Base-by-base conservation (phyloP, 2,888 invertebrate genomes). In the Kuschelorhynchus macadamiae region DNA sequence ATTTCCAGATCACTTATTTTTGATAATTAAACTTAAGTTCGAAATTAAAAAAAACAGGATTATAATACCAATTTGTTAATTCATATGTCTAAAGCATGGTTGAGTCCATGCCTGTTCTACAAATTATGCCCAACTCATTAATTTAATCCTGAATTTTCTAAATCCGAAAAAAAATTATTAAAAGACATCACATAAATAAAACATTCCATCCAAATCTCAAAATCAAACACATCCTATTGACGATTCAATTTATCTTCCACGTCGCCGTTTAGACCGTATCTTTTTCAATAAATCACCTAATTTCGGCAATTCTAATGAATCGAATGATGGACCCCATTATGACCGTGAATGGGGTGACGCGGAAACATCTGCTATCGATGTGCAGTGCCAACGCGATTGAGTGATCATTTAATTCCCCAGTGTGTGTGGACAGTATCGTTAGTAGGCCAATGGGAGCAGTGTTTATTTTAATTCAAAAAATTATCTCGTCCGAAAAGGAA, bases 341-440 rank as follows among this genome's bases (percentile, higher is more conserved):
- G 62, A 70, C 50, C 46, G 11, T 49, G 66, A 62, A 66, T 66
- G 52, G 65, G 65, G 70, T 65, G 61, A 56, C 65, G 70, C 65
- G 69, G 61, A 64, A 70, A 70, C 70, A 70, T 70, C 70, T 70
- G 70, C 70, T 66, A 70, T 66, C 65, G 70, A 63, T 68, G 63
- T 55, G 46, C 42, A 47, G 53, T 68, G 68, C 68, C 68, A 68
- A 65, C 49, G 50, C 60, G 65, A 70, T 60, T 65, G 65, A 69
- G 66, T 42, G 70, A 70, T 70, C 66, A 70, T 70, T 70, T 65
- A 56, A 61, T 61, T 66, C 70, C 69, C 69, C 30, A 9, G 36
- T 44, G 63, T 49, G 30, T 30, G 36, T 67, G 63, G 57, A 59
- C 67, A 67, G 33, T 53, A 41, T 41, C 41, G 44, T 56, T 56